Evolutionary conservation across 2,113 vertebrate species (phyloP).

Genomic region (Pluvianellus socialis): DNA sequence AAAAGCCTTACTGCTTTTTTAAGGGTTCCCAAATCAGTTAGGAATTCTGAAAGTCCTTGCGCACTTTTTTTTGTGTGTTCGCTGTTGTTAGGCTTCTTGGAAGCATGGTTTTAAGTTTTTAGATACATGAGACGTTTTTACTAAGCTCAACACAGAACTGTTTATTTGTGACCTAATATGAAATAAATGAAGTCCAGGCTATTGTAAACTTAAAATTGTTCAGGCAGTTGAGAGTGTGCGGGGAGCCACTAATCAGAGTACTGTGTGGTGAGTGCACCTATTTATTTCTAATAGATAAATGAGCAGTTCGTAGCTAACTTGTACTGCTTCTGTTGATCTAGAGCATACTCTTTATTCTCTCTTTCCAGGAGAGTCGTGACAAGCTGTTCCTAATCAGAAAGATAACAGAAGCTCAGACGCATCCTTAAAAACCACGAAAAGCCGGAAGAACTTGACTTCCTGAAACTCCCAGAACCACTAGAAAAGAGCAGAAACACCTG

Average conservation of each 20-base stretch:
- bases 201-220: not conserved
- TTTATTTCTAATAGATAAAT: not conserved
- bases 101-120: not conserved
- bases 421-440: not conserved
- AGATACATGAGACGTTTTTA: not conserved
- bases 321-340: not conserved
- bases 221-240: not conserved
- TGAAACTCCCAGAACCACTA: not conserved
- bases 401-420: constrained; percentile 81
- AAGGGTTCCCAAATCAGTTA: not conserved
- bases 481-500: not conserved
- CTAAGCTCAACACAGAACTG: not conserved
- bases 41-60: not conserved
- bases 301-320: not conserved
- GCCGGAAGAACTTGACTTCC: not conserved
- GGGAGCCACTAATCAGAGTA: not conserved
- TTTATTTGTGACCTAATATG: not conserved
- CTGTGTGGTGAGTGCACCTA: not conserved
- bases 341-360: not conserved
- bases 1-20: not conserved
- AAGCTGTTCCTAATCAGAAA: constrained; percentile 89
- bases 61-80: not conserved
- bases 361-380: constrained; percentile 84
- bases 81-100: not conserved
- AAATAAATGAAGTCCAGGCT: not conserved